These are phyloP conservation scores for Chloroclystis v-ata DNA, from an alignment of 2,888 invertebrate genomes.

Conservation along the genomic window DNA sequence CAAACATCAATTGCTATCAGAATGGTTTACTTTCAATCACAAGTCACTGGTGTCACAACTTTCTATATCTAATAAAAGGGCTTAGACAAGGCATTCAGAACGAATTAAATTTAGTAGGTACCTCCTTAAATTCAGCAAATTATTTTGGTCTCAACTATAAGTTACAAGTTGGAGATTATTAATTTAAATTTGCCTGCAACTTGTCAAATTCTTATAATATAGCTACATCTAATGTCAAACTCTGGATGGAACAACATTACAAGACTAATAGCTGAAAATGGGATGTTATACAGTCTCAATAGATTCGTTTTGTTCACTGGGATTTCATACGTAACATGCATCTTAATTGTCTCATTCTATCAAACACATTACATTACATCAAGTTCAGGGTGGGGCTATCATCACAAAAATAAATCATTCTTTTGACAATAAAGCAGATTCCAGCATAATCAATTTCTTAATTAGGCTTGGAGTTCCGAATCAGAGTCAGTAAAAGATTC, in stretches of 20 bases:
- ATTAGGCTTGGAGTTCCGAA: background rate
- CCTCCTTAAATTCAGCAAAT: background rate
- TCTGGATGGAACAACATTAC: conserved; percentile 67
- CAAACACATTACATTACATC: background rate
- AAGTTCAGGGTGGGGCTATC: background rate
- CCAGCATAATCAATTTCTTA: no score
- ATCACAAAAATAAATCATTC: no score
- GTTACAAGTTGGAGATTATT: background rate
- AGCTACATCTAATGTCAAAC: conserved; percentile 55
- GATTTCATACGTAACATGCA: background rate
- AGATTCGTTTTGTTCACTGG: conserved; percentile 62
- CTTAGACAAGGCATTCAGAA: conserved; percentile 4
- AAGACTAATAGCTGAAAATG: conserved; percentile 49
- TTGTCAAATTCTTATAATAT: conserved; percentile 30
- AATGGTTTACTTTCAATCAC: conserved; percentile 42
- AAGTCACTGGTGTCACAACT: conserved; percentile 44
- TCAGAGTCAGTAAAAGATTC: background rate
- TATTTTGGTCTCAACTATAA: background rate
- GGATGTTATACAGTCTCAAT: conserved; percentile 54
- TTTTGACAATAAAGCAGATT: no score
- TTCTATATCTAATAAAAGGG: conserved; percentile 39
- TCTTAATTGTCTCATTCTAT: background rate
- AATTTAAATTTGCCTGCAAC: conserved; percentile 2
- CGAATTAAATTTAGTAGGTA: background rate
- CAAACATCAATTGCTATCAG: conserved; percentile 20